Conservation (phyloP, 2,113 vertebrate genomes). For the Gorsachius goisagi region DNA sequence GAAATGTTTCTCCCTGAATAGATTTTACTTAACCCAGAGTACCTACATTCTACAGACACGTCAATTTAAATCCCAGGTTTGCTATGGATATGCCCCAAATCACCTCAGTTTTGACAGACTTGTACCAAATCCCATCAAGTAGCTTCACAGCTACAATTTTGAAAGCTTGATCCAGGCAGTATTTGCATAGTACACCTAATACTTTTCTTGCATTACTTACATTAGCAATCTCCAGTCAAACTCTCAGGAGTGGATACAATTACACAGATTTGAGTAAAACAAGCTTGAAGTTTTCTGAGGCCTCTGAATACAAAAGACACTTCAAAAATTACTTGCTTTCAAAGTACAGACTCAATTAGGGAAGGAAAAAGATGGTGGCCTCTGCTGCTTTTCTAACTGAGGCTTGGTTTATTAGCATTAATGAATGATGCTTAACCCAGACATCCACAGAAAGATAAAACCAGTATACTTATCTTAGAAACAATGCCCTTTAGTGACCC, state of each 20-base stretch:
- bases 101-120: neutral
- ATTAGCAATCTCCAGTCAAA: neutral
- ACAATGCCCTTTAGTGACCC: neutral
- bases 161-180: neutral
- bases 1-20: neutral
- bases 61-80: neutral
- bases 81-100: neutral
- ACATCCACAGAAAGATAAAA: neutral
- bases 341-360: neutral
- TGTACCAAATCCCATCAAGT: neutral
- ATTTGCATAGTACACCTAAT: neutral
- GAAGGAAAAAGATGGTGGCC: neutral
- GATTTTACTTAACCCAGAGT: neutral
- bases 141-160: neutral
- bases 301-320: neutral
- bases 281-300: neutral
- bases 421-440: neutral
- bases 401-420: neutral
- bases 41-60: rapidly evolving
- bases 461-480: neutral
- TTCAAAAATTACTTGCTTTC: neutral
- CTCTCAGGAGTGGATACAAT: neutral
- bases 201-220: neutral
- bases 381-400: neutral
- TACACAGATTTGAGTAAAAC: neutral